Base-by-base conservation (phyloP, 2,888 invertebrate species). In the Tuta absoluta region DNA sequence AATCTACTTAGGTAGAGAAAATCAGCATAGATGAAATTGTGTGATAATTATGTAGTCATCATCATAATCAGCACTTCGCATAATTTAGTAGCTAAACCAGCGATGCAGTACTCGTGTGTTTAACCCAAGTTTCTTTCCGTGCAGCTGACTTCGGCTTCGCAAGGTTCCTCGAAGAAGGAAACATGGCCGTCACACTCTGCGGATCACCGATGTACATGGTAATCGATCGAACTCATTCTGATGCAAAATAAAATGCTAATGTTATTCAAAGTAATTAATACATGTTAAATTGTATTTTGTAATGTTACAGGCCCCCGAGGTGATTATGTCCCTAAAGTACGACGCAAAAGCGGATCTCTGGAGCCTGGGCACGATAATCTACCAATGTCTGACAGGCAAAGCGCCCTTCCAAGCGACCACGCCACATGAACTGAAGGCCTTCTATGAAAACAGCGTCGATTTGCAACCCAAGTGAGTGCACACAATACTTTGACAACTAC, bases 121-220 rank as follows among this genome's bases (percentile, higher is more conserved):
- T 68, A 64, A 69, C 51, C 65, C 69, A 61, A 66, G 67, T 74
- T 73, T 66, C 67, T 65, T 80, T 75, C 71, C 79, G 86, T 92
- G 65, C 87, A 96, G 99, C 99, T 81, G 99, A 99, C 93, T 99
- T 99, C 92, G 99, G 99, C 62, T 99, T 99, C 92, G 99, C 99
- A 63, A 94, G 99, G 83, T 99, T 99, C 89, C 93, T 99, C 58
- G 97, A 98, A 89, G 99, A 99, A 84, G 99, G 99, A 69, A 98
- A 98, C 64, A 99, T 99, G 99, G 99, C 99, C 64, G 99, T 98
- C 68, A 99, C 99, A 38, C 93, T 99, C 51, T 99, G 99, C 89
- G 99, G 99, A 58, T 99, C 99, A 59, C 99, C 99, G 14, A 99
- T 99, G 99, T 99, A 99, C 84, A 99, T 99, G 99, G 98, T 98